These are phyloP conservation scores for Loxodonta africana DNA, from an alignment of 2,113 vertebrate genomes.

Conservation along the genomic window DNA sequence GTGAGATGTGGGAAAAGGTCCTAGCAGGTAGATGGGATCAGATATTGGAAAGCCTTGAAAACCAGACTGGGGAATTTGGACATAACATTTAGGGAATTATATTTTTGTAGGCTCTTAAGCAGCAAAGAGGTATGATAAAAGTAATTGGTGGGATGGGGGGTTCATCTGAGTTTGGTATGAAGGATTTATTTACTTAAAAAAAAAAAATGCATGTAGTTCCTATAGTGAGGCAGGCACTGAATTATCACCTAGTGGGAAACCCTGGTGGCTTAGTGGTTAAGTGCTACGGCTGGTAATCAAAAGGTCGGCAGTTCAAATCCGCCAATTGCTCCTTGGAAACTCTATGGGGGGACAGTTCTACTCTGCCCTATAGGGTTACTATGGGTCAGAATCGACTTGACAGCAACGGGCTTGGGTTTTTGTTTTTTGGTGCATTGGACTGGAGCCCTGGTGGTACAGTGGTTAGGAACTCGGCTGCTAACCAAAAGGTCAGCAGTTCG, in stretches of 20 bases:
- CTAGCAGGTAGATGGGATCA: background rate
- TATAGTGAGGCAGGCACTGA: background rate
- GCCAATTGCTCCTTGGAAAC: too few species aligned
- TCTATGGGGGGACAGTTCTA: too few species aligned
- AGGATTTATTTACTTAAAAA: background rate
- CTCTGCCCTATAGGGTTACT: too few species aligned
- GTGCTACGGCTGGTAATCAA: too few species aligned
- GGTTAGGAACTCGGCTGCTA: too few species aligned
- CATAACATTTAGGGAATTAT: background rate
- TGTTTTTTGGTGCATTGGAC: too few species aligned
- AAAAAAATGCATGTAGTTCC: background rate
- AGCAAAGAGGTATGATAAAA: background rate
- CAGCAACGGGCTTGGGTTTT: too few species aligned
- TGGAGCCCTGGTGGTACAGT: too few species aligned
- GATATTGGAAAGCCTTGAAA: constrained; percentile 44
- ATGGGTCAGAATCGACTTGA: too few species aligned
- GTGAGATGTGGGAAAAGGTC: background rate
- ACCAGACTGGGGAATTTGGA: background rate
- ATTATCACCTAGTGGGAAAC: background rate
- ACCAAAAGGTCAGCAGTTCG: too few species aligned
- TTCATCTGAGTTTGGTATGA: background rate
- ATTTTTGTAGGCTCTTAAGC: background rate
- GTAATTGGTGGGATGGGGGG: background rate
- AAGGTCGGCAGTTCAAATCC: too few species aligned
- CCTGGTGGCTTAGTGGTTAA: too few species aligned